Evolutionary conservation across 2,113 vertebrate genomes (phyloP).

Genomic region (Pycnonotus jocosus): DNA sequence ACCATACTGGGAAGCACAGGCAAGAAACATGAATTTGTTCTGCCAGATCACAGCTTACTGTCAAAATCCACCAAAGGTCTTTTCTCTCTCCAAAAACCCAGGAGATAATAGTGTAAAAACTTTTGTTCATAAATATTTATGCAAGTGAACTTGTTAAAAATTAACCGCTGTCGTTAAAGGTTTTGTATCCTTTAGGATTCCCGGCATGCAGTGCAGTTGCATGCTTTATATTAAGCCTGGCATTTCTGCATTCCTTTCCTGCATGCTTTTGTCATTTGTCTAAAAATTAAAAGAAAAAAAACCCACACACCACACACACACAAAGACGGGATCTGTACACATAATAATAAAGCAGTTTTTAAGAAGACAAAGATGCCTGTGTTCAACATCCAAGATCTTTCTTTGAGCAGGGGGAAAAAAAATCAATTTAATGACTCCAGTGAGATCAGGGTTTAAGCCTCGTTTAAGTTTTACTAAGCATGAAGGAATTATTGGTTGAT

Average conservation of each 20-base stretch:
- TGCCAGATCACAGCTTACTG: slow-evolving; percentile 18
- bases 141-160: slow-evolving; percentile 64
- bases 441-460: slow-evolving; percentile 60
- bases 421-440: slow-evolving; percentile 60
- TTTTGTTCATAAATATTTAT: slow-evolving; percentile 66
- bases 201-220: slow-evolving; percentile 47
- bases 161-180: slow-evolving; percentile 56
- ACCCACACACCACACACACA: slow-evolving; percentile 52
- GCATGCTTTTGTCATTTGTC: slow-evolving; percentile 66
- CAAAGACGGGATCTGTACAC: slow-evolving; percentile 65
- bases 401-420: slow-evolving; percentile 25
- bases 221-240: slow-evolving; percentile 64
- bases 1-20: neutral
- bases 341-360: slow-evolving; percentile 67
- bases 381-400: slow-evolving; percentile 63
- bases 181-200: slow-evolving; percentile 62
- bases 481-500: slow-evolving; percentile 59
- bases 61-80: slow-evolving; percentile 33
- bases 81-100: slow-evolving; percentile 40
- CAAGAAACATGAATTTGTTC: slow-evolving; percentile 6
- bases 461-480: slow-evolving; percentile 68
- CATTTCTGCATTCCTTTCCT: slow-evolving; percentile 66
- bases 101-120: slow-evolving; percentile 58
- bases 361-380: slow-evolving; percentile 66
- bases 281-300: slow-evolving; percentile 62